Base-by-base conservation (phyloP, 2,797 vertebrate species). In the Percopsis omiscomaycus region DNA sequence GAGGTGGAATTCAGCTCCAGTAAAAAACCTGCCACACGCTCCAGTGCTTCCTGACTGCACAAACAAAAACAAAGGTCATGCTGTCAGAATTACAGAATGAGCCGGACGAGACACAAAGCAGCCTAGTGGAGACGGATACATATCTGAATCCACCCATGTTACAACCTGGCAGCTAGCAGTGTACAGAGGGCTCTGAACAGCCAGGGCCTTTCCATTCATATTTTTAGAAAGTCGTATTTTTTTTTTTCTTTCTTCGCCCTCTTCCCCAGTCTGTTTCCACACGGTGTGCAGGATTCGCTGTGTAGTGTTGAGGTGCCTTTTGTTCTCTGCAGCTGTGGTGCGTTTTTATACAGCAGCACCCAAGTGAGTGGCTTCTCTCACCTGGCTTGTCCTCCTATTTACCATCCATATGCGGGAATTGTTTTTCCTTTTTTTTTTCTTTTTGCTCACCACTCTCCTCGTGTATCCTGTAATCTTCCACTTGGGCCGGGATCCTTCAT, bases 1-100 rank as follows among this genome's bases (percentile, higher is more conserved):
- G 46, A 60, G 67, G 73, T 83, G 77, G 77, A 83, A 85, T 86
- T 86, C 46, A 64, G 51, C 45, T 82, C 68, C n/a, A 69, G 74
- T 79, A 78, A 27, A 73, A 78, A 84, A 86, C 72, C 69, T 81
- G 82, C 76, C 70, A 73, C 59, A 69, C 42, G 52, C 45, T 78
- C 55, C 4, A 53, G 28, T 8, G 68, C 57, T 54, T 53, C 49
- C 15, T 58, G 62, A 61, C 51, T 44, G 62, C 67, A 53, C 4
- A 4, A 68, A 66, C 63, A 56, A 11, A 82, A 4, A 73, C 68
- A 71, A 12, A 62, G 50, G 60, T 53, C 60, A 52, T 61, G 63
- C 68, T 72, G 74, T 79, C 63, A 63, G 64, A 71, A 61, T 84
- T 76, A 46, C 74, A 77, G 67, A 75, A 73, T 50, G 59, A 68